Evolutionary conservation across 2,113 vertebrate genomes (phyloP), one percentile per base, ranked within the genome.

Genomic region (Cynoglossus semilaevis): DNA sequence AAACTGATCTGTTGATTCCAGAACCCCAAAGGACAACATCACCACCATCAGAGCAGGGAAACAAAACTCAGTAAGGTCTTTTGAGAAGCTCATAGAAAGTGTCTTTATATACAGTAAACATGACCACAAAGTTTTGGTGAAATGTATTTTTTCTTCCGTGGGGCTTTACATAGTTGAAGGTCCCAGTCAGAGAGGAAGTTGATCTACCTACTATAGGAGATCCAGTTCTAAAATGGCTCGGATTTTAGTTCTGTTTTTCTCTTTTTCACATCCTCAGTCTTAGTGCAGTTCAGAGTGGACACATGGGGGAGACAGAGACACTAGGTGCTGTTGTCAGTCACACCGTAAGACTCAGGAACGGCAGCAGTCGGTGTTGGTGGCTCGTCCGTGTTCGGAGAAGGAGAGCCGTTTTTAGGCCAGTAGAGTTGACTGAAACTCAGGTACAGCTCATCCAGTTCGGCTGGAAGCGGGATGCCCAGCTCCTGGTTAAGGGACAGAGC

Each of bases 381-480:
- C 49, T 74, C 68, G 11, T 80, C 63, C 15, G 77, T 12, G 45
- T 51, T 72, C 45, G 71, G 69, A 11, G 66, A 17, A 13, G 73
- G 61, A 18, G 63, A 54, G 41, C 36, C 6, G 1, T 74, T 77
- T 64, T 83, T 86, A 42, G 85, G 59, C 71, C 82, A 80, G 67
- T 89, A 67, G 42, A 85, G 79, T 34, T 43, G 75, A 69, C 75
- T 86, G 61, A 90, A 68, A 41, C 87, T 90, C 67, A 94, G 93
- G 77, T 98, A 93, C 76, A 98, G 88, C 70, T 95, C 92, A 9
- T 98, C 96, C 81, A 99, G 87, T 82, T 98, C 95, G 0, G 93
- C 90, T 0, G 95, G 96, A 35, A 98, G 90, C 0, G 94, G 96
- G 83, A 98, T 97, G 54, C 90, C 92, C 76, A 99, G 87, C 67